phyloP scores from a whole-genome alignment of 2,113 vertebrate genomes.

The Pavo muticus region DNA sequence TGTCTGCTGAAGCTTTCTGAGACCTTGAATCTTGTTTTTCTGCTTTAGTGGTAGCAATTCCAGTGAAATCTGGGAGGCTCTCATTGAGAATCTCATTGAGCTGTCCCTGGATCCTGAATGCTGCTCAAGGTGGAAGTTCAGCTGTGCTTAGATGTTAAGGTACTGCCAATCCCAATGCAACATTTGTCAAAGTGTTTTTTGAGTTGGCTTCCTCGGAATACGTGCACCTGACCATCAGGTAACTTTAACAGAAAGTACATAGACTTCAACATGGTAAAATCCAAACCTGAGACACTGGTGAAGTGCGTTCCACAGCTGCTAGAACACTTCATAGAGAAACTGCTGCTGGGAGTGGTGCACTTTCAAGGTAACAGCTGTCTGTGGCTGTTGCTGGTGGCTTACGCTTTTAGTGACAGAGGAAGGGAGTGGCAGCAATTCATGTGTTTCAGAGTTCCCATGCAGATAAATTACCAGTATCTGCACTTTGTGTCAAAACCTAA shows the following conservation, averaged over 20 bases:
- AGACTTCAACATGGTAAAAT: constrained; percentile 51
- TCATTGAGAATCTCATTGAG: background rate
- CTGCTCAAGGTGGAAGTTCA: constrained; percentile 44
- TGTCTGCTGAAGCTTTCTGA: background rate
- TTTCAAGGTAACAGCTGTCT: background rate
- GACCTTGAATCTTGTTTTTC: constrained; percentile 48
- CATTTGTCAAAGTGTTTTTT: constrained; percentile 32
- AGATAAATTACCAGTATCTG: background rate
- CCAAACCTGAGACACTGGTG: background rate
- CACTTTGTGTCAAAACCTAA: background rate
- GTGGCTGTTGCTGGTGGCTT: constrained; percentile 2
- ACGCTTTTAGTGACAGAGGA: accelerated
- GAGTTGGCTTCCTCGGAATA: constrained; percentile 41
- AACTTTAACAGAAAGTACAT: background rate
- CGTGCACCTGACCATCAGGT: background rate
- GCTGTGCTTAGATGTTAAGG: constrained; percentile 29
- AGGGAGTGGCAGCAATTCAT: background rate
- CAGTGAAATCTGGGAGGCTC: constrained; percentile 59
- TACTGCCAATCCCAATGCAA: constrained; percentile 8
- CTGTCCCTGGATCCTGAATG: constrained; percentile 39
- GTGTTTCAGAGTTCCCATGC: background rate
- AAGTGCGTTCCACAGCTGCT: background rate
- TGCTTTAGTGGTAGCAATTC: constrained; percentile 51
- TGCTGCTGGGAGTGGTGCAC: background rate
- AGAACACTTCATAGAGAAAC: background rate